These are phyloP conservation scores for Drosophila paulistorum DNA, from an alignment of 1,140 invertebrate genomes.

Conservation along the genomic window DNA sequence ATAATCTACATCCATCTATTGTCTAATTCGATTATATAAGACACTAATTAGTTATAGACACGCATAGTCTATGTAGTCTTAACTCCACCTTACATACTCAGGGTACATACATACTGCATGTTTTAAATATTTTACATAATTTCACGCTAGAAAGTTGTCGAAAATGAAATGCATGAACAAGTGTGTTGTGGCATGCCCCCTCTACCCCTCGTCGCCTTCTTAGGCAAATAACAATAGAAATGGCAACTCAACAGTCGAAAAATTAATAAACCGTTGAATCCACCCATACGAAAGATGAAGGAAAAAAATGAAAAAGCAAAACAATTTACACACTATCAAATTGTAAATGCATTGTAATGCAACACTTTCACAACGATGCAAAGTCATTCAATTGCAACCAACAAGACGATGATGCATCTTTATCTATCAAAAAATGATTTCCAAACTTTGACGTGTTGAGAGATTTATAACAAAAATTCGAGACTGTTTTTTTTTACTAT, in stretches of 20 bases:
- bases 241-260: constrained; percentile 23
- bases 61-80: constrained; percentile 41
- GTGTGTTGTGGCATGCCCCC: constrained; percentile 23
- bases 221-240: constrained; percentile 32
- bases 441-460: constrained; percentile 11
- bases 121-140: constrained; percentile 64
- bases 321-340: constrained; percentile 63
- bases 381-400: constrained; percentile 38
- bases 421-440: constrained; percentile 9
- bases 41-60: constrained; percentile 68
- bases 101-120: neutral
- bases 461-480: neutral
- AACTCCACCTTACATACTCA: constrained; percentile 29
- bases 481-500: too few relatives aligned
- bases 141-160: constrained; percentile 76
- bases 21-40: constrained; percentile 75
- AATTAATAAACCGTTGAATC: constrained; percentile 38
- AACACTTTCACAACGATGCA: constrained; percentile 63
- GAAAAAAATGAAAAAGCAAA: neutral
- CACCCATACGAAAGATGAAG: neutral
- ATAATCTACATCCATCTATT: constrained; percentile 37
- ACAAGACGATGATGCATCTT: constrained; percentile 16
- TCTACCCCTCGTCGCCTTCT: too few relatives aligned
- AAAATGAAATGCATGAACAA: constrained; percentile 67
- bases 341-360: constrained; percentile 73